phyloP scores from a whole-genome alignment of 2,113 vertebrate genomes.

The Tyrannus savana region DNA sequence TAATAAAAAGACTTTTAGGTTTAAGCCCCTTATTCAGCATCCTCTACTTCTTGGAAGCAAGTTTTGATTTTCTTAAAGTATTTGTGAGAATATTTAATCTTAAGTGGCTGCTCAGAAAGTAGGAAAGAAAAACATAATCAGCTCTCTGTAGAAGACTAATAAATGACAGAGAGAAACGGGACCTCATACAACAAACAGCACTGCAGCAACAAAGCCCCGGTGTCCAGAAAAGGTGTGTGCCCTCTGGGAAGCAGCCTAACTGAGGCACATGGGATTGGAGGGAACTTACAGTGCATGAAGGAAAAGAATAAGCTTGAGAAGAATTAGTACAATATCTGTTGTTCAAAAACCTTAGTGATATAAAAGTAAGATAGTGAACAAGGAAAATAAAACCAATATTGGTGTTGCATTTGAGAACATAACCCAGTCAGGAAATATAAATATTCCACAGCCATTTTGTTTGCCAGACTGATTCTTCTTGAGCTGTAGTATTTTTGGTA shows the following conservation, averaged over 20 bases:
- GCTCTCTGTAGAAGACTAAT: background rate
- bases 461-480: background rate
- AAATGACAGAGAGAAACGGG: background rate
- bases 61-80: background rate
- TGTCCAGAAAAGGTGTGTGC: background rate
- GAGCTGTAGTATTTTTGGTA: background rate
- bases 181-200: background rate
- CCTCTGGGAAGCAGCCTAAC: background rate
- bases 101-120: background rate
- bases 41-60: background rate
- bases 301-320: background rate
- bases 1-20: background rate
- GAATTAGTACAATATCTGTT: background rate
- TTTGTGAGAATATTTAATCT: background rate
- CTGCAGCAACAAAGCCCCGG: accelerated
- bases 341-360: background rate
- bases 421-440: background rate
- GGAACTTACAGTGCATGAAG: background rate
- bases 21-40: background rate
- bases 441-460: background rate
- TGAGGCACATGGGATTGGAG: background rate
- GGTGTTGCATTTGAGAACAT: background rate
- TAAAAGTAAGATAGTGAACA: background rate
- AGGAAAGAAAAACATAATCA: background rate
- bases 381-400: background rate